A percentile compares a stretch with the other conserved stretches of the same genome.
phyloP scores from a whole-genome alignment of 2,113 vertebrate species.

The Cyprinodon variegatus region DNA sequence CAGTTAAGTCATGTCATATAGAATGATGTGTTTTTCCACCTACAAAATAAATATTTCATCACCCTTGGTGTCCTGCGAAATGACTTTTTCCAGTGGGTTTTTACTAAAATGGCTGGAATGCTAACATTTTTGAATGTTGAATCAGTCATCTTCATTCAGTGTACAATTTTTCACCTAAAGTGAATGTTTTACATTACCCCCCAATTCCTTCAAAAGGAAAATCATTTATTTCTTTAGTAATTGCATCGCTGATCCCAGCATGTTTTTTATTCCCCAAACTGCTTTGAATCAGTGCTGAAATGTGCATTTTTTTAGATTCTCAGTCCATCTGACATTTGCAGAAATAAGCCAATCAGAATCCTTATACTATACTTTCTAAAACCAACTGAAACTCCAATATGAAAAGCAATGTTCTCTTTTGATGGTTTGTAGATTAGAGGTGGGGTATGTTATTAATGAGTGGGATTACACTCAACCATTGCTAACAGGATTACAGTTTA shows the following conservation, averaged over 20 bases:
- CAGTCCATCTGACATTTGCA: constrained; percentile 41
- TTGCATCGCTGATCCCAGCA: constrained; percentile 22
- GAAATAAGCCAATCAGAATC: constrained; percentile 57
- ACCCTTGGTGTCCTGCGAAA: too few species aligned
- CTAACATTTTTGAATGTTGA: not conserved
- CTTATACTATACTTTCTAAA: constrained; percentile 37
- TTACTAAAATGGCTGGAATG: too few species aligned
- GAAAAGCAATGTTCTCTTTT: constrained; percentile 48
- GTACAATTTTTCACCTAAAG: not conserved
- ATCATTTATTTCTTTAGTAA: constrained; percentile 14
- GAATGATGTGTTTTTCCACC: too few species aligned
- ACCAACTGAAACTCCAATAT: constrained; percentile 45
- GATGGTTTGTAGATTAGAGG: constrained; percentile 68
- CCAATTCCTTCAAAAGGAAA: not conserved
- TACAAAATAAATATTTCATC: too few species aligned
- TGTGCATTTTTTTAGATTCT: constrained; percentile 30
- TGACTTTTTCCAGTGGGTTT: too few species aligned
- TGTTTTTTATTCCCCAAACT: constrained; percentile 57
- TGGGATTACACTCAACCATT: constrained; percentile 68
- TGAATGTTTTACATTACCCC: not conserved
- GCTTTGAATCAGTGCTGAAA: constrained; percentile 36
- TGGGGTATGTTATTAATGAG: constrained; percentile 68
- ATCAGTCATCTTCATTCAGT: not conserved
- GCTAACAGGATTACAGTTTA: constrained; percentile 74
- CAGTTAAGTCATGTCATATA: too few species aligned